Conservation (phyloP, 2,888 invertebrate species). For the Ichneumoninae sp. region DNA sequence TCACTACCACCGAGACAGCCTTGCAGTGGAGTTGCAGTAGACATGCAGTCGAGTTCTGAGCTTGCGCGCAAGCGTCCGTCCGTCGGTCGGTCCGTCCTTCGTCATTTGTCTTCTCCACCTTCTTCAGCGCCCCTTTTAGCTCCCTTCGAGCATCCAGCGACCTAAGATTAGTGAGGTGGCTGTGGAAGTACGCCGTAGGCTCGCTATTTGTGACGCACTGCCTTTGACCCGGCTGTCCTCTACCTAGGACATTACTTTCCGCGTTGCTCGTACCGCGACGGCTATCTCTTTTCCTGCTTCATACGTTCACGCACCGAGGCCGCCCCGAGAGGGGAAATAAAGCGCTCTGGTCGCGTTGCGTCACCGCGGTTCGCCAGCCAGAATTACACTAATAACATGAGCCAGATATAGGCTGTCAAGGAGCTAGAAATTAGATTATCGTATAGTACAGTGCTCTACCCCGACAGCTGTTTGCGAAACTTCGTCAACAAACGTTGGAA, state of each 20-base stretch:
- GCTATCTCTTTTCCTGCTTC: slow-evolving; percentile 5
- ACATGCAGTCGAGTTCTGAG: slow-evolving; percentile 3
- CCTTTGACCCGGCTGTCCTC: slow-evolving; percentile 77
- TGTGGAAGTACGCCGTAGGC: slow-evolving; percentile 59
- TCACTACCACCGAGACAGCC: slow-evolving; percentile 6
- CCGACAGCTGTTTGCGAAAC: not conserved
- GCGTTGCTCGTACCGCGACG: slow-evolving; percentile 55
- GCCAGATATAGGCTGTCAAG: not conserved
- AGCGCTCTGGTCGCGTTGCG: not conserved
- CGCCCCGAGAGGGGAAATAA: not conserved
- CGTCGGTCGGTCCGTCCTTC: not conserved
- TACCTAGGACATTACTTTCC: slow-evolving; percentile 78
- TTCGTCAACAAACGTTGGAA: not conserved
- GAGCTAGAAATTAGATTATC: not conserved
- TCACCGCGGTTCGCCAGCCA: not conserved
- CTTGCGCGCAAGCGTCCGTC: slow-evolving; percentile 12
- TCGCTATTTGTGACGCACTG: slow-evolving; percentile 71
- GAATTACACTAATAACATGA: slow-evolving; percentile 2
- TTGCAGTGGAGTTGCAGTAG: not conserved
- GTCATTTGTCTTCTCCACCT: slow-evolving; percentile 16
- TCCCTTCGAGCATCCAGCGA: slow-evolving; percentile 3
- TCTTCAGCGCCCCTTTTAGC: not conserved
- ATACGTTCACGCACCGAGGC: slow-evolving; percentile 1
- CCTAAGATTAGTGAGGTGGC: slow-evolving; percentile 15
- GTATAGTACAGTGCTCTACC: not conserved